Percentiles rank a stretch among this genome's conserved stretches.
phyloP scores from a whole-genome alignment of 2,797 vertebrate genomes.

The Chromobotia macracanthus region DNA sequence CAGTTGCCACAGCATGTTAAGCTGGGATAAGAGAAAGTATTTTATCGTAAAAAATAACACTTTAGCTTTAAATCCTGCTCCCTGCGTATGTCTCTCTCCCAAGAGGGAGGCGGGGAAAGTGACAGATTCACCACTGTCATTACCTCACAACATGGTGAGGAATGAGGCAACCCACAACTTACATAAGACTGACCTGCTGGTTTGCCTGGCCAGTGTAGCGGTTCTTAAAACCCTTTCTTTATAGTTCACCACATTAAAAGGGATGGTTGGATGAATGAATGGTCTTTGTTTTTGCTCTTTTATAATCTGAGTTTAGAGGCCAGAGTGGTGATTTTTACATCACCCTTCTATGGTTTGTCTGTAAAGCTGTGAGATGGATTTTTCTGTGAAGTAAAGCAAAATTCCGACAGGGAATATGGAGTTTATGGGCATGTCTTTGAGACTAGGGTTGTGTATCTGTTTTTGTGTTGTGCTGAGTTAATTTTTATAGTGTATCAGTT shows the following conservation, averaged over 20 bases:
- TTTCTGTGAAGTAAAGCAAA: background rate
- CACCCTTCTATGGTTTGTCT: conserved; percentile 1
- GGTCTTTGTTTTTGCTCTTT: conserved; percentile 18
- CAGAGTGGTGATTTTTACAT: conserved; percentile 13
- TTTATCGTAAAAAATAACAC: background rate
- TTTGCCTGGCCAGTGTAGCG: conserved; percentile 1
- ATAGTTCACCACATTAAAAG: conserved; percentile 37
- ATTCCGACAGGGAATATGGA: conserved; percentile 17
- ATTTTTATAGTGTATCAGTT: background rate
- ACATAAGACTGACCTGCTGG: conserved; percentile 26
- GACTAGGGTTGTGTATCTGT: conserved; percentile 11
- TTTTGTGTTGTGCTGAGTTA: background rate
- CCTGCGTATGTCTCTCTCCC: background rate
- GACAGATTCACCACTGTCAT: conserved; percentile 23
- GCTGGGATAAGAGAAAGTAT: no score
- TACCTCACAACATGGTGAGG: conserved; percentile 24
- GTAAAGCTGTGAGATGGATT: conserved; percentile 29
- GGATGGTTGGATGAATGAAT: conserved; percentile 24
- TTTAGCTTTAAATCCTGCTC: background rate
- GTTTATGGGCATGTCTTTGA: conserved; percentile 6
- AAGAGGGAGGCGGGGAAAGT: background rate
- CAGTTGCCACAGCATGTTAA: no score
- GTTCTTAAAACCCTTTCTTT: conserved; percentile 35
- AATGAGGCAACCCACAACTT: conserved; percentile 24
- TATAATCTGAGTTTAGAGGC: conserved; percentile 25